These are phyloP conservation scores for Peromyscus eremicus DNA, from an alignment of 2,797 vertebrate genomes.

Conservation along the genomic window DNA sequence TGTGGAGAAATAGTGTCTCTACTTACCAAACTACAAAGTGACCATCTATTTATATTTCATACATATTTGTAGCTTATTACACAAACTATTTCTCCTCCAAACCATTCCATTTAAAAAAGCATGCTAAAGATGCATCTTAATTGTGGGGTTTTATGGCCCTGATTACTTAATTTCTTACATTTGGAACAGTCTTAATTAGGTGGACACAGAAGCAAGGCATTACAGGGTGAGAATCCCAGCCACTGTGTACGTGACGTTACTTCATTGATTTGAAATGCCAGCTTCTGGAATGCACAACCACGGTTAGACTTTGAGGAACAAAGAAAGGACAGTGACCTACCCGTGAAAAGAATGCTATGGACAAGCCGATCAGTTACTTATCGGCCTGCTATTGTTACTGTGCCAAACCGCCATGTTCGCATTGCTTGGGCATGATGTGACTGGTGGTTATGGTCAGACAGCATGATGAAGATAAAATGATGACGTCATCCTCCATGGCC, in stretches of 20 bases:
- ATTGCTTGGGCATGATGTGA: conserved; percentile 83
- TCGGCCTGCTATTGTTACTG: conserved; percentile 82
- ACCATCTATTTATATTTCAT: conserved; percentile 15
- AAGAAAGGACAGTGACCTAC: conserved; percentile 88
- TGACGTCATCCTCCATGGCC: conserved; percentile 85
- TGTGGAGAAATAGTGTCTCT: not conserved
- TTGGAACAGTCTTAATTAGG: conserved; percentile 62
- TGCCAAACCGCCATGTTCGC: conserved; percentile 85
- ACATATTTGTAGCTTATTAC: not conserved
- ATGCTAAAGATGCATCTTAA: conserved; percentile 45
- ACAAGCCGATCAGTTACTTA: conserved; percentile 86
- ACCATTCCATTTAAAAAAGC: conserved; percentile 40
- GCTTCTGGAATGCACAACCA: conserved; percentile 82
- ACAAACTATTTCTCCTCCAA: conserved; percentile 47
- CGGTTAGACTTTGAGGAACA: conserved; percentile 79
- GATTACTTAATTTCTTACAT: conserved; percentile 60
- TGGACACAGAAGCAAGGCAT: conserved; percentile 63
- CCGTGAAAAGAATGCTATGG: conserved; percentile 86
- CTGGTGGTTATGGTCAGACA: conserved; percentile 83
- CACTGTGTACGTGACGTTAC: conserved; percentile 43
- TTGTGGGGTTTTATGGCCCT: conserved; percentile 17
- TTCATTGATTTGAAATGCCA: conserved; percentile 70
- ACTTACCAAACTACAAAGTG: not conserved
- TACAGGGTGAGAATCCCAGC: conserved; percentile 65
- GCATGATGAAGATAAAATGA: conserved; percentile 81